phyloP scores from a whole-genome alignment of 2,797 vertebrate genomes.

The Manis pentadactyla region DNA sequence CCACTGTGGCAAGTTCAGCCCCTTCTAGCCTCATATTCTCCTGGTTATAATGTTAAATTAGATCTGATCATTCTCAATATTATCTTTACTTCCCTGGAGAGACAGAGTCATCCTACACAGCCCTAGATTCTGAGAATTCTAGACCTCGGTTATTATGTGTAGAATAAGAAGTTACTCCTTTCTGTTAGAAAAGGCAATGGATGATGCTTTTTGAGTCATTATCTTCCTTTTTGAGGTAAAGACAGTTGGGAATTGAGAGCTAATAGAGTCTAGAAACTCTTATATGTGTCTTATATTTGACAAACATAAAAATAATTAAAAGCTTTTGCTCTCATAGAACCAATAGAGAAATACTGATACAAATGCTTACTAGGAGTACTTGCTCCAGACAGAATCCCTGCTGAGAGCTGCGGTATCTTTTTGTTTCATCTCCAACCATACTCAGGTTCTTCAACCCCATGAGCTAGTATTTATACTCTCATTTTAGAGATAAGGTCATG shows the following conservation, averaged over 20 bases:
- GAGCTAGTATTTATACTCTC: not conserved
- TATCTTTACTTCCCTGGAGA: constrained; percentile 17
- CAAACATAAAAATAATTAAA: not conserved
- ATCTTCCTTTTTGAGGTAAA: not conserved
- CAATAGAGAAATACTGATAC: not conserved
- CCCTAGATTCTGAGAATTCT: not conserved
- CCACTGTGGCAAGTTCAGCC: not conserved
- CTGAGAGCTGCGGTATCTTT: not conserved
- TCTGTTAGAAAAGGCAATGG: not conserved
- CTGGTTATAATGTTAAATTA: constrained; percentile 24
- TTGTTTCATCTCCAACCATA: not conserved
- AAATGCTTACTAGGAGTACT: no score
- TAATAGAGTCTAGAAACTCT: accelerated
- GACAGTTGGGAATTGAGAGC: not conserved
- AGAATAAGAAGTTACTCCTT: not conserved
- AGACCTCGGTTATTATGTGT: not conserved
- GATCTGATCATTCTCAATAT: not conserved
- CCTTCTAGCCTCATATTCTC: constrained; percentile 18
- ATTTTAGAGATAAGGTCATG: not conserved
- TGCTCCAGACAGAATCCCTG: not conserved
- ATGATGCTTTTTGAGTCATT: not conserved
- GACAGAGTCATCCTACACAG: not conserved
- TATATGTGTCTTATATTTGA: not conserved
- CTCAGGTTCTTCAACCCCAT: not conserved
- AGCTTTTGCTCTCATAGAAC: not conserved